These are phyloP conservation scores for Micoletzkya japonica DNA, from an alignment of 2,888 invertebrate species.

Conservation along the genomic window DNA sequence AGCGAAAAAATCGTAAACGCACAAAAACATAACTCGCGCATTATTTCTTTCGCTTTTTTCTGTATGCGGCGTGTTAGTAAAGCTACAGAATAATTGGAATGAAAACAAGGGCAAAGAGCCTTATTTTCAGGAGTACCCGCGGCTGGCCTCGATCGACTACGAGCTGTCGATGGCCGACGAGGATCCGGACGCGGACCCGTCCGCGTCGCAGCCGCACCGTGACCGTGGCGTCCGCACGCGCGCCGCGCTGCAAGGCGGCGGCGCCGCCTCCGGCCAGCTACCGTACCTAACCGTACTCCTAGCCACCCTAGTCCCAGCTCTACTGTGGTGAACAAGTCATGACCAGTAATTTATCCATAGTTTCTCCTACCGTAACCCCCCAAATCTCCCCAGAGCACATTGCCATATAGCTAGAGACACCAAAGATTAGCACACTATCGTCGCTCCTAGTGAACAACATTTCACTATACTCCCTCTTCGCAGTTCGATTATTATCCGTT, in stretches of 20 bases:
- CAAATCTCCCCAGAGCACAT: no score
- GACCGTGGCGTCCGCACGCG: no score
- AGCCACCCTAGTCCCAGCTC: background rate
- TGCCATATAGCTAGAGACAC: no score
- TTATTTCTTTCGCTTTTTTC: no score
- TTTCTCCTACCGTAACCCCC: slow-evolving; percentile 1
- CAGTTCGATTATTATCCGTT: no score
- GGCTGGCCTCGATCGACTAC: slow-evolving; percentile 25
- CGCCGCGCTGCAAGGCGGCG: slow-evolving; percentile 14
- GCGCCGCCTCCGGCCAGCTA: background rate
- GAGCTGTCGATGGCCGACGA: slow-evolving; percentile 26
- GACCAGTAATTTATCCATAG: background rate
- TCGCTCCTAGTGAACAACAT: no score
- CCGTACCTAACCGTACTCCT: background rate
- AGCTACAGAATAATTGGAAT: background rate
- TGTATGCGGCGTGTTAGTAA: no score
- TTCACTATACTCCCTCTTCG: no score
- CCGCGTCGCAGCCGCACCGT: no score
- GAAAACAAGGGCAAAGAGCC: background rate
- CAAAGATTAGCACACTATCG: no score
- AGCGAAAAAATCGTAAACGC: background rate
- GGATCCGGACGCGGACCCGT: slow-evolving; percentile 20
- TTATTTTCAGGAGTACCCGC: background rate
- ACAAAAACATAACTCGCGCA: no score
- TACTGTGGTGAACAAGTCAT: background rate